Base-by-base conservation (phyloP, 2,888 invertebrate genomes). In the Drosophila prolongata region DNA sequence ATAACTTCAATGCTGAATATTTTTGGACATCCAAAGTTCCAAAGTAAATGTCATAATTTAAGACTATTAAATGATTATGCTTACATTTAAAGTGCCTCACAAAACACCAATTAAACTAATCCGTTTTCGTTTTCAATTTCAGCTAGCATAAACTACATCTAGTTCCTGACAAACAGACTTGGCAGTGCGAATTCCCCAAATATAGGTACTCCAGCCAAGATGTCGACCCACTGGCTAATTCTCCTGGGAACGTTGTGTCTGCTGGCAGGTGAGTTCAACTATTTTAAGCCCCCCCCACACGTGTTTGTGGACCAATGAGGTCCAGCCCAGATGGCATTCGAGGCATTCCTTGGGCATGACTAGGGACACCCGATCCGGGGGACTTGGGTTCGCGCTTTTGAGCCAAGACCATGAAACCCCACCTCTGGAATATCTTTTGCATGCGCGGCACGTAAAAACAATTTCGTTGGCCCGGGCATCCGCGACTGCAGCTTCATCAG, bases 371-470 rank as follows among this genome's bases (percentile, higher is more conserved):
- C 3, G 1, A 2, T 6, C 11, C 49, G 14, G 16, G 13, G 44
- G 11, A 10, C n/a, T 50, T 16, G 30, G 52, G 11, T 37, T 19
- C 13, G 50, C 49, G 30, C 10, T 13, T 49, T 38, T 34, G 37
- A 19, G 42, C 10, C 60, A 40, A 38, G 47, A 6, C 30, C 6
- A 30, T 1, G 1, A 6, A 30, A 16, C 16, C 16, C 16, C 16
- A 13, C 1, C 13, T 6, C 0, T 3, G 11, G 37, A 42, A 58
- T 10, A 37, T 46, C 13, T 10, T 43, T 64, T 77, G 62, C 72
- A 79, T 79, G 53, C 78, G 56, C 56, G 78, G 76, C 79, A 79
- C 79, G 80, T 79, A 80, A 74, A 74, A 76, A 80, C 79, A 79
- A 79, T 79, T 79, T 79, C 59, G 76, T 71, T 74, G 69, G 61